Base-by-base conservation (phyloP, 2,888 invertebrate genomes). In the Adelphocoris suturalis region DNA sequence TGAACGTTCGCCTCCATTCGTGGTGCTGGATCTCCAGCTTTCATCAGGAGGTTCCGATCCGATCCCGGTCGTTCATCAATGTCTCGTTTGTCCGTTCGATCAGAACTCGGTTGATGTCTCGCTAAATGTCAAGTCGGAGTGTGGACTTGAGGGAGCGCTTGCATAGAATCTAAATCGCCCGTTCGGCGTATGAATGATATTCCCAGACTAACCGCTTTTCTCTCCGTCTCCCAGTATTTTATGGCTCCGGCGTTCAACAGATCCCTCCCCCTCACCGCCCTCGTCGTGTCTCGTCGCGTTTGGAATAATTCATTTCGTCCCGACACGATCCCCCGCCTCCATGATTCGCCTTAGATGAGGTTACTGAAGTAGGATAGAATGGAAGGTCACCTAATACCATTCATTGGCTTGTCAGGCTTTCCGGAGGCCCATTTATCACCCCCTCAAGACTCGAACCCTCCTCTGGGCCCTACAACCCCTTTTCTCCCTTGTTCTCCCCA, bases 371-470 rank as follows among this genome's bases (percentile, higher is more conserved):
- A 61, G 61, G 76, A 46, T 14, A 28, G 76, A 76, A 76, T 76
- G 76, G 76, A 37, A 76, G 76, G 76, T 76, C 76, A 76, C 76
- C 76, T 76, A 76, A 76, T 76, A 76, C 76, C 76, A 76, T 76
- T 76, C 76, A 76, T 76, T 76, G 76, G 28, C 76, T 46, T 76
- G 76, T 76, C 76, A n/a, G n/a, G 76, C 76, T 14, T 76, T 76
- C 37, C 76, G 7, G 16, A 46, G 28, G 46, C 76, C 14, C 76
- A 76, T 76, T 76, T 28, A 76, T 76, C 76, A 76, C 76, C n/a
- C 46, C 27, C n/a, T n/a, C 76, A 46, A 76, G 37, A 28, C 76
- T 46, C 28, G 3, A 11, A 11, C 46, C 76, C 16, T 9, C 61
- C n/a, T 3, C 3, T 1, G n/a, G n/a, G n/a, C 13, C 14, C n/a